Base-by-base conservation (phyloP, 1,140 invertebrate genomes). In the Diuraphis noxia region DNA sequence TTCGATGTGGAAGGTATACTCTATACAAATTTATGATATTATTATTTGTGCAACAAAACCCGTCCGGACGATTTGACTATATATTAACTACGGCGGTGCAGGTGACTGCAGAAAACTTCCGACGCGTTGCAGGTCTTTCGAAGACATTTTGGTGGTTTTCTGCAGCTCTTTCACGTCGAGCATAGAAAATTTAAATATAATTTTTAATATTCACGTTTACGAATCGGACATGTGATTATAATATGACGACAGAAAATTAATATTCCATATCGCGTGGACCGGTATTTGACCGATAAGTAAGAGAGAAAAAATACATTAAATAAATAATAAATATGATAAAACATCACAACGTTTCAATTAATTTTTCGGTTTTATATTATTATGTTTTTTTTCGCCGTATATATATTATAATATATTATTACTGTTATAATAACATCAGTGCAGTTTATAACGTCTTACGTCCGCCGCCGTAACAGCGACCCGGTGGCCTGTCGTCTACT, bases 321-420 rank as follows among this genome's bases (percentile, higher is more conserved):
- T 79, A 79, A 79, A 40, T 38, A 85, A 86, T 49, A 86, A 34
- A 85, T 49, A 86, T 30, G 30, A 52, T 36, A 86, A 86, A 36
- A 52, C 43, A 38, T 23, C 38, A 52, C 43, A 52, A 86, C 84
- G 84, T 49, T 86, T 86, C 84, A 86, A 86, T 86, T 86, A 86
- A 86, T 86, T 86, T 86, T 85, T 49, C 1, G 43, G 19, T 49
- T 49, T 46, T 52, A 36, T 23, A 52, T 52, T 36, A 34, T 34
- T 21, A 34, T 23, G 19, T 9, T 36, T 52, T 49, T 40, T 36
- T 36, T 23, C 8, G 21, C 43, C 34, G 34, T n/a, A 38, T 34
- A n/a, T n/a, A n/a, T n/a, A n/a, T n/a, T n/a, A n/a, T n/a, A 46
- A 2, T 17, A 10, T 17, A 30, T 43, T 34, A 85, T 19, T 34